These are phyloP conservation scores for Centropus bengalensis DNA, from an alignment of 2,113 vertebrate genomes.

Conservation along the genomic window DNA sequence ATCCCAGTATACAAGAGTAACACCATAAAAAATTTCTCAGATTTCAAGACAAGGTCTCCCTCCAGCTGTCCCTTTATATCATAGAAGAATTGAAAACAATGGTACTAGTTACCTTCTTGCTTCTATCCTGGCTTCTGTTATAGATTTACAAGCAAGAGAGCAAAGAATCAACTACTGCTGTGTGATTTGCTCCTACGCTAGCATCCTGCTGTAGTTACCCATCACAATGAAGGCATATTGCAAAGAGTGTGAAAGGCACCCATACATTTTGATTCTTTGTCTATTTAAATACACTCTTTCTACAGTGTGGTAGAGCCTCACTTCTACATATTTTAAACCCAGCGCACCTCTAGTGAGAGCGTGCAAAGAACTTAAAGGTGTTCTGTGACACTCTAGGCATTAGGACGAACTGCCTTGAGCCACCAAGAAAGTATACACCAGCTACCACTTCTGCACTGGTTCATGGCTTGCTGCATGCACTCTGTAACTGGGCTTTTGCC, in stretches of 20 bases:
- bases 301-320: rapidly evolving
- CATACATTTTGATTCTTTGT: background rate
- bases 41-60: background rate
- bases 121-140: background rate
- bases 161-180: background rate
- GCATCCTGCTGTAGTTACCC: background rate
- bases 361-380: background rate
- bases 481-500: background rate
- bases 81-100: background rate
- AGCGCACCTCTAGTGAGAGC: background rate
- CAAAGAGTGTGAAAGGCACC: background rate
- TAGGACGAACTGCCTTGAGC: background rate
- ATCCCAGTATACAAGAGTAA: background rate
- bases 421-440: background rate
- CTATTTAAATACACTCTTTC: background rate
- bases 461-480: background rate
- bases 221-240: background rate
- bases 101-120: background rate
- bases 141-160: background rate
- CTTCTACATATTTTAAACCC: background rate
- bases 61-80: rapidly evolving
- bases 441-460: background rate
- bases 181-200: background rate
- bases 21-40: background rate
- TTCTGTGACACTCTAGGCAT: background rate